Base-by-base conservation (phyloP, 2,888 invertebrate species). In the Poecilobothrus nobilitatus region DNA sequence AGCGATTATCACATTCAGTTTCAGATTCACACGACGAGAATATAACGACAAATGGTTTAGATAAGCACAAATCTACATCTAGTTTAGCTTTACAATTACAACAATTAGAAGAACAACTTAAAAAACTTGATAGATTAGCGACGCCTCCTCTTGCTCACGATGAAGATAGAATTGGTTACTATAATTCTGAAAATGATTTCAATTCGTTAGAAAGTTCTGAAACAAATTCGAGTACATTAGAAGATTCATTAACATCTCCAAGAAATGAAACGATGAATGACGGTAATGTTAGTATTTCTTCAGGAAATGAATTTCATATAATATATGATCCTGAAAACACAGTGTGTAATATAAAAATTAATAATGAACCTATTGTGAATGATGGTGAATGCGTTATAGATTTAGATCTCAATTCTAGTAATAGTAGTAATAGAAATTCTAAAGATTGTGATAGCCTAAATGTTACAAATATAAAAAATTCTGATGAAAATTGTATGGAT, bases 101-200 rank as follows among this genome's bases (percentile, higher is more conserved):
- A 67, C 15, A 12, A 18, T 21, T 67, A 37, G 63, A 67, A 63
- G 41, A 67, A 34, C 67, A 67, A 22, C 18, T 67, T 22, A 67
- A 41, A 21, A 67, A 67, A 37, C 33, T 67, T 15, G 67, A 63
- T 62, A n/a, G 53, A n/a, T 37, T 66, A 18, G 22, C 61, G 62
- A 62, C 62, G n/a, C 33, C 33, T 10, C 37, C 65, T 6, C 3
- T 37, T 18, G 63, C 18, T 53, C 15, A 6, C 18, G 64, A 64
- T 64, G 34, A 34, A 34, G 2, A 9, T 15, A 53, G 15, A 53
- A 53, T 18, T 53, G 34, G 34, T n/a, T 18, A 12, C 34, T 18
- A 7, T 34, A 15, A 63, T 27, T 27, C 63, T 9, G 15, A 22
- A 27, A 18, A 18, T 22, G 63, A 63, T 12, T 15, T 27, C 4